Percentiles rank a stretch among this genome's conserved stretches.
phyloP scores from a whole-genome alignment of 2,797 vertebrate genomes.

The Lepilemur ruficaudatus region DNA sequence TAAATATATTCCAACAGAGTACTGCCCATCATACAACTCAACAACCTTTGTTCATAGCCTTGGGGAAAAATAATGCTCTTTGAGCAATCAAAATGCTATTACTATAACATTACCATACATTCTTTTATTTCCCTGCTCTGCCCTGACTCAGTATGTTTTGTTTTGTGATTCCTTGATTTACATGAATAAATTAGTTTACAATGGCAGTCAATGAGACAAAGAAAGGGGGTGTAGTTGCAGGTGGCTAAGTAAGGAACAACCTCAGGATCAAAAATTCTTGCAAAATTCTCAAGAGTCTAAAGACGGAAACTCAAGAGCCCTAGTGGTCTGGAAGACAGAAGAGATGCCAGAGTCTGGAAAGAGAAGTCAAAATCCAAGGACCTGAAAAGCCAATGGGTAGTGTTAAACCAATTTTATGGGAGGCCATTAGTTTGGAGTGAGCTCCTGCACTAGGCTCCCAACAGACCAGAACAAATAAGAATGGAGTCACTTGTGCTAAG shows the following conservation, averaged over 20 bases:
- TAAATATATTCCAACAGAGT: slow-evolving; percentile 43
- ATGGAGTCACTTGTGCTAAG: not conserved
- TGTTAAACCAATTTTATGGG: not conserved
- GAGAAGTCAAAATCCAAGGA: not conserved
- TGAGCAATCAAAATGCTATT: slow-evolving; percentile 42
- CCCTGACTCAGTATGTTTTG: not conserved
- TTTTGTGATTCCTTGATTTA: slow-evolving; percentile 42
- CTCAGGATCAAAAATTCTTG: not conserved
- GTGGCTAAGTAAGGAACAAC: not conserved
- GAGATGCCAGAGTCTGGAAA: not conserved
- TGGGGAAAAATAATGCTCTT: slow-evolving; percentile 23
- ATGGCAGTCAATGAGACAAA: not conserved
- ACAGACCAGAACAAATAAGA: not conserved
- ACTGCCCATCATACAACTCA: slow-evolving; percentile 31
- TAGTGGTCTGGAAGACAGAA: not conserved
- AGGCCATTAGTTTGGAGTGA: not conserved
- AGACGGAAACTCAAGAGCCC: not conserved
- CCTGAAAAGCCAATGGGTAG: not conserved
- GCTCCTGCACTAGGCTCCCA: not conserved
- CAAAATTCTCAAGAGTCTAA: not conserved
- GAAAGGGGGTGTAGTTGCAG: not conserved
- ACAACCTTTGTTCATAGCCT: slow-evolving; percentile 46
- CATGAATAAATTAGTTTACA: not conserved
- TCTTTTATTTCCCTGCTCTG: not conserved
- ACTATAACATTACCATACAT: slow-evolving; percentile 30